Conservation (phyloP, 2,113 vertebrate genomes). For the Marmota flaviventris region DNA sequence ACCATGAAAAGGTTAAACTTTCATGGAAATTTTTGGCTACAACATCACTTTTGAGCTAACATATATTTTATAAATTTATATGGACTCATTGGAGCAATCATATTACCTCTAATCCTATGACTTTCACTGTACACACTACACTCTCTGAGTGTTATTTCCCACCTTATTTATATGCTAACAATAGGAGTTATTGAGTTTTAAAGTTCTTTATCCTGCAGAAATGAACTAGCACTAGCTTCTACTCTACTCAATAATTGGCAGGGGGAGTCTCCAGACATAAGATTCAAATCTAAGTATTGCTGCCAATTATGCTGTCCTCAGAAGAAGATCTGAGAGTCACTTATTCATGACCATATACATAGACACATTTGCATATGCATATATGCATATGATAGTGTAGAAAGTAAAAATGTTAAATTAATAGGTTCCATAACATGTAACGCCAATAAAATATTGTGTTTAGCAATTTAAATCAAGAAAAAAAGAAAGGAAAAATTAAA, state of each 20-base stretch:
- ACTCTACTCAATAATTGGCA: background rate
- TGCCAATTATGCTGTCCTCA: no score
- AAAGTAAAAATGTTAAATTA: background rate
- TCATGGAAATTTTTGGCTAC: background rate
- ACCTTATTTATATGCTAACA: background rate
- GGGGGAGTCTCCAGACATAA: rapidly evolving
- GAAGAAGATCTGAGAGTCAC: background rate
- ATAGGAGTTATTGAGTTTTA: background rate
- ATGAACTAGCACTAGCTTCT: rapidly evolving
- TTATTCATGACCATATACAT: background rate
- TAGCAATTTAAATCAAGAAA: background rate
- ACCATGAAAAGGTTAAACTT: background rate
- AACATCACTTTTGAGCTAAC: background rate
- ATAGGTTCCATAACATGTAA: background rate
- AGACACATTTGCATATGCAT: no score
- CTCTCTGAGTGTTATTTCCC: background rate
- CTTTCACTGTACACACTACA: background rate
- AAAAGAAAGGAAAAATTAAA: background rate
- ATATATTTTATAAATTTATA: background rate
- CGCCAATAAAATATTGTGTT: background rate
- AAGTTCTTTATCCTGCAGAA: background rate
- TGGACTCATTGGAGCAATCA: background rate
- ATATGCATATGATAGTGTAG: no score
- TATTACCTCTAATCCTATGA: background rate
- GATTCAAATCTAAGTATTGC: background rate